Percentiles rank a stretch among this genome's conserved stretches.
Evolutionary conservation across 2,888 invertebrate genomes (phyloP).

Genomic region (Heliconius hortense): DNA sequence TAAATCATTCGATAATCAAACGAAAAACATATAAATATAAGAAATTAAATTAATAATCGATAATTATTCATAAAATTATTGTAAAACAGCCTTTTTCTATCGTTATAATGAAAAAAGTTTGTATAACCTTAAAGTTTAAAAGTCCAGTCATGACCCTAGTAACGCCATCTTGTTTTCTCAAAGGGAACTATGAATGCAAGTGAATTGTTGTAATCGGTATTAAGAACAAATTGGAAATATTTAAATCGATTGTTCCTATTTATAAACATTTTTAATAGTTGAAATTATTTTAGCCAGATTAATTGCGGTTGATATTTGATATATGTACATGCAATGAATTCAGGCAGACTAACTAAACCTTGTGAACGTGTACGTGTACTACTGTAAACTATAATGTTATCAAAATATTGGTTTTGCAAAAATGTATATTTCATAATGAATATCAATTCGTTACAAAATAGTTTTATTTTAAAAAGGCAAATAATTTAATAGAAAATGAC

Average conservation of each 20-base stretch:
- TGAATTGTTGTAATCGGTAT: too few relatives aligned
- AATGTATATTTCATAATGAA: too few relatives aligned
- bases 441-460: background rate
- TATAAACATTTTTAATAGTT: background rate
- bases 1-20: background rate
- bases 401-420: background rate
- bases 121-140: background rate
- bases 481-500: background rate
- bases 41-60: background rate
- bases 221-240: too few relatives aligned
- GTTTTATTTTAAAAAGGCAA: background rate
- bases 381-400: background rate
- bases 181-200: background rate
- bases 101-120: background rate
- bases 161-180: constrained; percentile 13
- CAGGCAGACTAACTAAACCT: too few relatives aligned
- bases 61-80: background rate
- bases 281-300: background rate
- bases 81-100: too few relatives aligned
- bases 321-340: too few relatives aligned
- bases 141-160: background rate
- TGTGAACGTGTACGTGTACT: too few relatives aligned
- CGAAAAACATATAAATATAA: background rate
- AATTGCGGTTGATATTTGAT: too few relatives aligned
- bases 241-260: background rate